Evolutionary conservation across 2,797 vertebrate genomes (phyloP).

Genomic region (Pantherophis alleghaniensis): DNA sequence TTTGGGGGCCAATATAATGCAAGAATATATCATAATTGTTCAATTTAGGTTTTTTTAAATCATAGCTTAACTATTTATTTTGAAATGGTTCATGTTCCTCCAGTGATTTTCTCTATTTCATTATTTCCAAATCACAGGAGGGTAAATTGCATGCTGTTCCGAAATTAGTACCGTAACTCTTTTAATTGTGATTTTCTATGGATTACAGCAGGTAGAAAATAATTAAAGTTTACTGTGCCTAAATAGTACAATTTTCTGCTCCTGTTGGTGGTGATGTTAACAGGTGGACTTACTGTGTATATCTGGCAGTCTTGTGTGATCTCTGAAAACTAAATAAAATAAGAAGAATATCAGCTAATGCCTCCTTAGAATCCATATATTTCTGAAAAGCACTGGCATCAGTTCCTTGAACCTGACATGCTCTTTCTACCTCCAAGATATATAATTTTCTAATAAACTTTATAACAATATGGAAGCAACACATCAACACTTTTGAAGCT

Average conservation of each 20-base stretch:
- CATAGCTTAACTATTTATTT: not conserved
- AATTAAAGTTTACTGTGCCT: constrained; percentile 42
- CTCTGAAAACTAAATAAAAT: constrained; percentile 23
- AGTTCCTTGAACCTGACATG: not conserved
- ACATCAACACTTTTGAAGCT: not conserved
- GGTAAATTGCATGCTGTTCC: not conserved
- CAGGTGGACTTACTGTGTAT: not conserved
- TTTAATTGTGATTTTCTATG: constrained; percentile 44
- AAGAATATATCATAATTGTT: not conserved
- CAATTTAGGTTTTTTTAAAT: constrained; percentile 13
- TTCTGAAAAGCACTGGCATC: constrained; percentile 23
- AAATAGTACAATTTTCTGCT: constrained; percentile 48
- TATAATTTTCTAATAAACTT: constrained; percentile 42
- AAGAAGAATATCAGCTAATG: not conserved
- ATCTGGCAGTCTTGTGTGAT: constrained; percentile 3
- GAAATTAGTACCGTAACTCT: not conserved
- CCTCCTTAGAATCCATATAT: constrained; percentile 36
- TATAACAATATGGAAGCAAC: not conserved
- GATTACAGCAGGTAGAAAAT: constrained; percentile 50
- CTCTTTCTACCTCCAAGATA: constrained; percentile 22
- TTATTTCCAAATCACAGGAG: constrained; percentile 19
- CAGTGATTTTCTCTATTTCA: not conserved
- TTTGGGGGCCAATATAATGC: not conserved
- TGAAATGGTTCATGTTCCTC: not conserved
- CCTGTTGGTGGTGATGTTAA: constrained; percentile 30